Percentiles rank a stretch among this genome's conserved stretches.
Conservation (phyloP, 2,797 vertebrate species). For the Euphonia xanthogaster region DNA sequence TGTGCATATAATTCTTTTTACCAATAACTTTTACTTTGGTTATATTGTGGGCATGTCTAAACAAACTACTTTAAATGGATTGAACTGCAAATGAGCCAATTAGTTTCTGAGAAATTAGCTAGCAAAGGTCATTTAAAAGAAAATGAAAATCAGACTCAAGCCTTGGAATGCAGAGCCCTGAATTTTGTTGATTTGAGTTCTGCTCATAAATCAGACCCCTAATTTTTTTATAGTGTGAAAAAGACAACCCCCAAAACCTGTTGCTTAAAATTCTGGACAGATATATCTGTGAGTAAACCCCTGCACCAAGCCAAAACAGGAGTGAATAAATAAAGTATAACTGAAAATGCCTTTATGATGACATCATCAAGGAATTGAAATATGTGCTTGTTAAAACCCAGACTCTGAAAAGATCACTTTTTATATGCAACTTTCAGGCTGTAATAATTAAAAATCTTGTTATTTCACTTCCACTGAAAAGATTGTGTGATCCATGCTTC, state of each 20-base stretch:
- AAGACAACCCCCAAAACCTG: not conserved
- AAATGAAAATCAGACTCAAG: not conserved
- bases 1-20: not conserved
- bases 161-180: not conserved
- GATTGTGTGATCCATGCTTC: not conserved
- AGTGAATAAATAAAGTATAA: not conserved
- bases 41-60: not conserved
- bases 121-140: not conserved
- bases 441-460: not conserved
- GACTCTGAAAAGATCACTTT: not conserved
- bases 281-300: not conserved
- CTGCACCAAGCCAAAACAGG: not conserved
- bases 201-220: not conserved
- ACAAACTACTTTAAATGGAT: not conserved
- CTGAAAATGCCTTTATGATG: not conserved
- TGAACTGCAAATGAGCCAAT: not conserved
- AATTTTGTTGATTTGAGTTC: not conserved
- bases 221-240: not conserved
- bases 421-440: not conserved
- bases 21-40: not conserved
- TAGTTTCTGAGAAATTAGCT: not conserved
- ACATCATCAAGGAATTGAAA: not conserved
- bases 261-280: not conserved
- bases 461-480: not conserved
- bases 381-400: not conserved